Base-by-base conservation (phyloP, 2,797 vertebrate genomes). In the Protonibea diacanthus region DNA sequence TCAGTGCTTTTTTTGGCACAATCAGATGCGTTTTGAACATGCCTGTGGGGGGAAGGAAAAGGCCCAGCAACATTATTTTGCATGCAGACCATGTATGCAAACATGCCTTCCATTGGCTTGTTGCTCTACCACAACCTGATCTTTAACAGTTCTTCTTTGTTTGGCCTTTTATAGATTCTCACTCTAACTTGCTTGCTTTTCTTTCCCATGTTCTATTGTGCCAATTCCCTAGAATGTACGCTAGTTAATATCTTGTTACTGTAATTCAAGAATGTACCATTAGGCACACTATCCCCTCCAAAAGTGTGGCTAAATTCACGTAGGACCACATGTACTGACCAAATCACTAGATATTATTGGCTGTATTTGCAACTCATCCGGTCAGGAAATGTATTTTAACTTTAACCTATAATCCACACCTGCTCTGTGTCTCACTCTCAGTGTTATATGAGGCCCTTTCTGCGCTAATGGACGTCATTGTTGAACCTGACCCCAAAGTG, bases 1-100 rank as follows among this genome's bases (percentile, higher is more conserved):
- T 73, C 84, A 40, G 53, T 74, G 82, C 76, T 90, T 92, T 73
- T 85, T 89, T 91, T 90, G 91, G 87, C 81, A 75, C 72, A 73
- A 23, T 38, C 64, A 6, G 23, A 74, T 23, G 56, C 56, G 73
- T 87, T 84, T 84, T 86, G 53, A 82, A 72, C 56, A 6, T 49
- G 71, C 49, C 77, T 71, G 67, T 44, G 44, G 27, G 74, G 38
- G 71, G 63, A 80, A 86, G 80, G 63, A 77, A 86, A 70, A 86
- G 76, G 68, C 56, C 51, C 67, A 60, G 64, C 55, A 66, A 55
- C 68, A 80, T 63, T 76, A 80, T 78, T 87, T 53, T 81, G 78
- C 71, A 86, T 87, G 72, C 78, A 70, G 64, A 74, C 80, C 59
- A 59, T 81, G 57, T 56, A 81, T 79, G 80, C 79, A 86, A 82